Evolutionary conservation across 2,113 vertebrate species (phyloP).

Genomic region (Pygoscelis antarcticus): DNA sequence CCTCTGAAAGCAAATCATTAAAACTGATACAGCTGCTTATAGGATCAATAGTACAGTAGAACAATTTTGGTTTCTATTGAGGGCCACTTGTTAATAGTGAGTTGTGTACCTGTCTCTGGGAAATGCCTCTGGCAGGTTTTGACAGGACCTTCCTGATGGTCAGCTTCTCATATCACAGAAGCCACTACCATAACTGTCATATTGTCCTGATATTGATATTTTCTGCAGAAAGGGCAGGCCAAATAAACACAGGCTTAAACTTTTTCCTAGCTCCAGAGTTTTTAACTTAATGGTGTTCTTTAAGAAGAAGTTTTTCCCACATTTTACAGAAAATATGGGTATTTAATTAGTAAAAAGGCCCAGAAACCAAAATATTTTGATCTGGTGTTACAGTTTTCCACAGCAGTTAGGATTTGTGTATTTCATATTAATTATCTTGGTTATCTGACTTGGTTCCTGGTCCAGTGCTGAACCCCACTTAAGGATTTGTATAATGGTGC

Average conservation of each 20-base stretch:
- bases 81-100: not conserved
- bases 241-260: not conserved
- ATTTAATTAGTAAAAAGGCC: not conserved
- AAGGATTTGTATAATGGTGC: not conserved
- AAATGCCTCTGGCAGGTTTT: not conserved
- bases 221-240: not conserved
- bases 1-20: not conserved
- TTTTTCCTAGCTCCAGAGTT: not conserved
- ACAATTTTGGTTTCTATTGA: not conserved
- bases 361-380: not conserved
- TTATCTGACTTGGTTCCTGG: not conserved
- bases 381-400: not conserved
- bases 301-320: not conserved
- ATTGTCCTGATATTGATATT: not conserved
- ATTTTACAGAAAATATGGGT: not conserved
- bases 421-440: not conserved
- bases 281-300: not conserved
- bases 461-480: not conserved
- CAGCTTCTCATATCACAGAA: not conserved
- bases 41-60: not conserved
- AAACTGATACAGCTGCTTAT: not conserved
- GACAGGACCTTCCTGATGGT: not conserved
- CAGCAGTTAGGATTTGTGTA: not conserved
- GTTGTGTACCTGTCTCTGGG: not conserved
- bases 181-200: not conserved